These are phyloP conservation scores for Butastur rufipennis DNA, from an alignment of 2,113 vertebrate genomes.

Conservation along the genomic window DNA sequence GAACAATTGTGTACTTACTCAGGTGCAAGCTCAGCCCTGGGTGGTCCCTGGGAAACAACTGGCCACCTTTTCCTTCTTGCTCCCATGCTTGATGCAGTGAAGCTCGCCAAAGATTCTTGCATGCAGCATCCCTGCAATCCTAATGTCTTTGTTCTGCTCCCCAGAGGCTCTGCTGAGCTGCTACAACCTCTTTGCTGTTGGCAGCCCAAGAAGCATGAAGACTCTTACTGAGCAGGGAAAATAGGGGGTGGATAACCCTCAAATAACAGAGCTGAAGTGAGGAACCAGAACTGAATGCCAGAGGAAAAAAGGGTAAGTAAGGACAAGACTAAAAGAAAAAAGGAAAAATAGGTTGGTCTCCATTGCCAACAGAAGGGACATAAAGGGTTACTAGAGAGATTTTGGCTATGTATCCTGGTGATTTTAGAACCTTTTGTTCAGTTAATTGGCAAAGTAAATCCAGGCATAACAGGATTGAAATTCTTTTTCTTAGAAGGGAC, in stretches of 20 bases:
- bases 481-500: background rate
- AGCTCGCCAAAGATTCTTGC: background rate
- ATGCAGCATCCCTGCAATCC: background rate
- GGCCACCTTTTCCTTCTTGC: background rate
- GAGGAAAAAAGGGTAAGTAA: background rate
- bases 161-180: background rate
- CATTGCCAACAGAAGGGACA: background rate
- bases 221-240: background rate
- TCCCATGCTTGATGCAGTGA: background rate
- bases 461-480: background rate
- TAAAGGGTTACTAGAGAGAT: background rate
- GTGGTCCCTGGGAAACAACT: background rate
- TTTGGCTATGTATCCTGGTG: background rate
- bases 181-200: background rate
- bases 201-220: background rate
- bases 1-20: background rate
- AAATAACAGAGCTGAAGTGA: background rate
- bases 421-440: background rate
- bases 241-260: background rate
- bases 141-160: background rate
- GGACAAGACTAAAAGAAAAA: background rate
- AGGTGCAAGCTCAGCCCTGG: background rate
- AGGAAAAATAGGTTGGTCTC: background rate
- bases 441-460: conserved; percentile 14
- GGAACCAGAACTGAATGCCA: background rate